These are phyloP conservation scores for Sylvilagus bachmani DNA, from an alignment of 2,113 vertebrate genomes.

Conservation along the genomic window DNA sequence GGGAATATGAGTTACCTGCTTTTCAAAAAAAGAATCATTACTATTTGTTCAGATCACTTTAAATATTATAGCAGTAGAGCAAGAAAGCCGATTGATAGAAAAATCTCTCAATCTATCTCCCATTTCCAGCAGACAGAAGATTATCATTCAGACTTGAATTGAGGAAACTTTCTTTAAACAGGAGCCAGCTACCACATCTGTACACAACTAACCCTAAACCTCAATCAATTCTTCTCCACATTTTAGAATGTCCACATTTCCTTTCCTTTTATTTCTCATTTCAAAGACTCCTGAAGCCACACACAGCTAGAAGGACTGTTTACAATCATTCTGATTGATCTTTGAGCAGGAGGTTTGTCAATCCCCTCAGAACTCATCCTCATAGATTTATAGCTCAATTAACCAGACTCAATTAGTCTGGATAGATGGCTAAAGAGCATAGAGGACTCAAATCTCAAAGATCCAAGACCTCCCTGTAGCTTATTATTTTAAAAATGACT, in stretches of 20 bases:
- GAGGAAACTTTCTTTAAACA: slow-evolving; percentile 49
- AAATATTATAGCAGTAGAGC: neutral
- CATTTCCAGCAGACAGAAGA: neutral
- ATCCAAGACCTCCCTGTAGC: neutral
- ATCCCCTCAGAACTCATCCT: slow-evolving; percentile 23
- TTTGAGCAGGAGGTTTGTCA: slow-evolving; percentile 3
- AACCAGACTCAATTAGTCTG: slow-evolving; percentile 3
- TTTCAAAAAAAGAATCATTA: slow-evolving; percentile 33
- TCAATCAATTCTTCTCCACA: neutral
- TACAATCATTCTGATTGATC: slow-evolving; percentile 69
- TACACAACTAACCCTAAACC: neutral
- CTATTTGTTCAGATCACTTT: neutral
- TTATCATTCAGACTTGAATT: neutral
- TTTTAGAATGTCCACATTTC: neutral
- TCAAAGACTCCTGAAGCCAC: neutral
- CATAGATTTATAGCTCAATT: slow-evolving; percentile 51
- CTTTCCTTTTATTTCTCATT: neutral
- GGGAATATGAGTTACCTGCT: neutral
- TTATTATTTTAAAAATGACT: neutral
- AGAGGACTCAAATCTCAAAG: neutral
- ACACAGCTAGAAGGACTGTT: neutral
- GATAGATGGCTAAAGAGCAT: neutral
- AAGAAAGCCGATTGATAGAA: neutral
- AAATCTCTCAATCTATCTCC: neutral
- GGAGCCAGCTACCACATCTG: neutral